These are phyloP conservation scores for Drosophila mauritiana DNA, from an alignment of 1,140 invertebrate genomes.

Conservation along the genomic window DNA sequence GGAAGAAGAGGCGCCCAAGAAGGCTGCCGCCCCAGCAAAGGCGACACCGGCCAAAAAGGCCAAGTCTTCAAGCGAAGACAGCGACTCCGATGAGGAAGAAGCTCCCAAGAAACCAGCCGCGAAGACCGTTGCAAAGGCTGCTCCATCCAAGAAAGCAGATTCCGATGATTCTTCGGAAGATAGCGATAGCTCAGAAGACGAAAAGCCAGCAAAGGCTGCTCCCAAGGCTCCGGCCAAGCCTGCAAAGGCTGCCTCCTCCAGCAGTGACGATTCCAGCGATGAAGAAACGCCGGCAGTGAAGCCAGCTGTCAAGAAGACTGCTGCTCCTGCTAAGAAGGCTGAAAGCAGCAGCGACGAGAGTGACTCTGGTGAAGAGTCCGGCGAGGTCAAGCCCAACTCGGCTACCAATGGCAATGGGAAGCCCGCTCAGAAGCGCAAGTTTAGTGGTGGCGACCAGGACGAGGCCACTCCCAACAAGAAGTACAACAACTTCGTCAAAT, in stretches of 20 bases:
- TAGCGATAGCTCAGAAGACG: slow-evolving; percentile 58
- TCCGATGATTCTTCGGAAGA: slow-evolving; percentile 64
- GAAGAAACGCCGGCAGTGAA: slow-evolving; percentile 73
- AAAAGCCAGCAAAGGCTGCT: slow-evolving; percentile 42
- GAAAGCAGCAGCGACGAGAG: slow-evolving; percentile 62
- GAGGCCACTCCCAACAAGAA: slow-evolving; percentile 83
- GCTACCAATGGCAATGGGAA: slow-evolving; percentile 43
- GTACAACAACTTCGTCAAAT: slow-evolving; percentile 87
- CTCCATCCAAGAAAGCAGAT: slow-evolving; percentile 46
- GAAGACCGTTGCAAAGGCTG: slow-evolving; percentile 17
- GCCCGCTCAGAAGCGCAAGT: slow-evolving; percentile 81
- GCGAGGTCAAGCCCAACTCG: slow-evolving; percentile 50
- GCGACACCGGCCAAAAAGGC: slow-evolving; percentile 11
- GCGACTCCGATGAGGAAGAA: slow-evolving; percentile 58
- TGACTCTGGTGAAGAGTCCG: slow-evolving; percentile 61
- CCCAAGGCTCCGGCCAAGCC: slow-evolving; percentile 38
- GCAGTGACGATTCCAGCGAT: slow-evolving; percentile 58
- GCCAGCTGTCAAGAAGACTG: slow-evolving; percentile 61
- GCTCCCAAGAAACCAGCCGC: slow-evolving; percentile 47
- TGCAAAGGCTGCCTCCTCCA: slow-evolving; percentile 35
- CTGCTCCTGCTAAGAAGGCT: slow-evolving; percentile 58
- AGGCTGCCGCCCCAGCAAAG: slow-evolving; percentile 15
- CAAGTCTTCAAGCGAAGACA: slow-evolving; percentile 62
- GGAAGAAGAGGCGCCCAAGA: slow-evolving; percentile 52
- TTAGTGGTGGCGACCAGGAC: slow-evolving; percentile 69